Conservation (phyloP, 2,797 vertebrate genomes). For the Eulemur albifrons region DNA sequence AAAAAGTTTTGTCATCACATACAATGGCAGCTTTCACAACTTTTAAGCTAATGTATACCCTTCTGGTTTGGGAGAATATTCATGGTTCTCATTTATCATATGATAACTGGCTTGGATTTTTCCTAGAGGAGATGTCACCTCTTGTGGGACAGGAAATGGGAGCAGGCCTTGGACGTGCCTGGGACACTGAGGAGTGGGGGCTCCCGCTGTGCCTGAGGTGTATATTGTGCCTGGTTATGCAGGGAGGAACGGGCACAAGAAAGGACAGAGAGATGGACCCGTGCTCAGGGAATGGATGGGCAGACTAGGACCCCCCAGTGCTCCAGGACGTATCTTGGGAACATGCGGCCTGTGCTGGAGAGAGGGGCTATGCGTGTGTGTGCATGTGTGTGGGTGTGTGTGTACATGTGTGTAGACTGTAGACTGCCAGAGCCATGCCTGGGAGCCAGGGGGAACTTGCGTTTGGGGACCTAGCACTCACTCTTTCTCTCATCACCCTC, state of each 20-base stretch:
- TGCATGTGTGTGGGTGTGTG: accelerated
- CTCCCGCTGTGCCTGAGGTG: not conserved
- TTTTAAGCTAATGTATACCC: not conserved
- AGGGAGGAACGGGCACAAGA: not conserved
- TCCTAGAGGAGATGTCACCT: not conserved
- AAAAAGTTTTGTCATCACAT: not conserved
- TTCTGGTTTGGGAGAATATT: not conserved
- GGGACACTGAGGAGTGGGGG: not conserved
- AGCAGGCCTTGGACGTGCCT: not conserved
- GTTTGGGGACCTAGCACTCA: not conserved
- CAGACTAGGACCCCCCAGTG: not conserved
- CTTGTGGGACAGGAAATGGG: not conserved
- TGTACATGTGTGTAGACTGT: not conserved
- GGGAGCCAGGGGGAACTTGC: not conserved
- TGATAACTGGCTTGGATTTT: not conserved
- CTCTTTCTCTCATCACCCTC: not conserved
- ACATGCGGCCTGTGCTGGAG: not conserved
- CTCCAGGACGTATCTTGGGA: not conserved
- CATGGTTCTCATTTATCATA: not conserved
- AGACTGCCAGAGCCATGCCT: not conserved
- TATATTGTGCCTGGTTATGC: not conserved
- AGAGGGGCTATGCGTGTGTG: not conserved
- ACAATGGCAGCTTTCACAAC: not conserved
- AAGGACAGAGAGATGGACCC: not conserved
- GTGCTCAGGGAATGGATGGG: not conserved